Base-by-base conservation (phyloP, 2,888 invertebrate genomes). In the Thelaira solivaga region DNA sequence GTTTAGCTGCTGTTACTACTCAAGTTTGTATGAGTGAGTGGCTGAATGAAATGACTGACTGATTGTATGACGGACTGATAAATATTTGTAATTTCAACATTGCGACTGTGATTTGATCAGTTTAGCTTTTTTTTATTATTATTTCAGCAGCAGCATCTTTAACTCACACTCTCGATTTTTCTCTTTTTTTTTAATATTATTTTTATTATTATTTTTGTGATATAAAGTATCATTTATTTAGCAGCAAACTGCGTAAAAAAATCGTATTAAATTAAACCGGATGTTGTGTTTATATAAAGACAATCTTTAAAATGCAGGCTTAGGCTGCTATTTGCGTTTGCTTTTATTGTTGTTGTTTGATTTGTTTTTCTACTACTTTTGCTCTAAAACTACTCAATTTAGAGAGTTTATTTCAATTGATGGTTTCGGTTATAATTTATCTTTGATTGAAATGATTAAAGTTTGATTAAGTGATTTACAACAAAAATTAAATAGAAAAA, bases 231-330 rank as follows among this genome's bases (percentile, higher is more conserved):
- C 75, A 76, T 72, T 67, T 65, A 79, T 72, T 72, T 67, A 76
- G 62, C 61, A 78, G 36, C 64, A 71, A 78, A 78, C 78, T 78
- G 76, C 80, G 80, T 80, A 71, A 75, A 76, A 78, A 68, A 47
- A 43, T 39, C 57, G 18, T 76, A 76, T 80, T 80, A 82, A 82
- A 82, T 81, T 82, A 81, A 82, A 82, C 82, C 82, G 82, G 82
- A 82, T 82, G 82, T 77, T 71, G 81, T n/a, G n/a, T 80, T 77
- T 77, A 73, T 69, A 80, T 72, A 53, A 31, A 69, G 57, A 55
- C 26, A 49, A 74, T 68, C 62, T 59, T 31, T 62, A 29, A 53
- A 59, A 74, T 67, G 43, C 65, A 67, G 47, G 49, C 62, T 72
- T 62, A 51, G 39, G 51, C 65, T 20, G 41, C 24, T 59, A 47